phyloP scores from a whole-genome alignment of 2,888 invertebrate species.

The Eutolmus rufibarbis region DNA sequence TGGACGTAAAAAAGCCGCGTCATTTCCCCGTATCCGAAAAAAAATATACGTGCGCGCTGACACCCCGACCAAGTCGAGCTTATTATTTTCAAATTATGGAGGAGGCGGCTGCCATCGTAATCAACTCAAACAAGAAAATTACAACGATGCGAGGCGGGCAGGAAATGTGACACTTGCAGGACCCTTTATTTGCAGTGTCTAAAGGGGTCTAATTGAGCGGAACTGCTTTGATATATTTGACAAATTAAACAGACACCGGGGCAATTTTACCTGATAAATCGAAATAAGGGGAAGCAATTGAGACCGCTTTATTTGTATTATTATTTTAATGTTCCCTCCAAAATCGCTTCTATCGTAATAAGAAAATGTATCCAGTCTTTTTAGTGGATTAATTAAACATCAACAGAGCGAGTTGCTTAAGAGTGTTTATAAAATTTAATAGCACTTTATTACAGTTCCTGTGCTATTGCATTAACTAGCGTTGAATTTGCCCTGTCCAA shows the following conservation, averaged over 20 bases:
- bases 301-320: background rate
- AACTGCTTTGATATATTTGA: constrained; percentile 20
- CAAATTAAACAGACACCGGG: background rate
- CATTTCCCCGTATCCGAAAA: background rate
- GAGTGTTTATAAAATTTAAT: background rate
- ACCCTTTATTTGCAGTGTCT: background rate
- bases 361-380: background rate
- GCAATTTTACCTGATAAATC: background rate
- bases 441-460: background rate
- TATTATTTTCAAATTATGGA: constrained; percentile 28
- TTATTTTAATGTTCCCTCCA: background rate
- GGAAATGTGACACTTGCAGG: constrained; percentile 3
- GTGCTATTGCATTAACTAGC: background rate
- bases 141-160: background rate
- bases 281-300: background rate
- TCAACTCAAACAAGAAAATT: constrained; percentile 4
- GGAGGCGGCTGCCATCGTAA: constrained; percentile 9
- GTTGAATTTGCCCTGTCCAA: background rate
- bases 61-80: background rate
- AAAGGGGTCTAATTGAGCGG: constrained; percentile 2
- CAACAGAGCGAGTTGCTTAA: background rate
- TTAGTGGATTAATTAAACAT: background rate
- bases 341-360: background rate
- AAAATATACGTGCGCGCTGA: background rate
- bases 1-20: background rate